Evolutionary conservation across 2,797 vertebrate species (phyloP), one percentile per base, ranked within the genome.

Genomic region (Spinus pinus): DNA sequence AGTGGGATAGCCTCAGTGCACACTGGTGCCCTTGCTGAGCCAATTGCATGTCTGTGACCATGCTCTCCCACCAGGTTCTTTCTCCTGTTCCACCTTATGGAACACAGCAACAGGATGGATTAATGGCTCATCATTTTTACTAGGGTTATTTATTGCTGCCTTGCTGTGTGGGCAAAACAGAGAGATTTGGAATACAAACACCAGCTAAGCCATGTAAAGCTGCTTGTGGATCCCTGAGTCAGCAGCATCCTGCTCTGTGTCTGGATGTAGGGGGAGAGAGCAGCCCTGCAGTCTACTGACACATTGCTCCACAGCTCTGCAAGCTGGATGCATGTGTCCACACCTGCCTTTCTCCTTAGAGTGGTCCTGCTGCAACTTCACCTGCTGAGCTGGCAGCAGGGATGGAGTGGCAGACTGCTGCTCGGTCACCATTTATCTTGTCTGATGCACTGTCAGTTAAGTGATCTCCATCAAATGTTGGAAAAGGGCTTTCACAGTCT

Each of bases 121-220:
- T 90, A 57, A 57, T 60, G 57, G 44, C 35, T 91, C 57, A 75
- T 77, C 56, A 27, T 41, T 89, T 86, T 77, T 60, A 41, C 66
- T 60, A 5, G 10, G 22, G 46, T 47, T 69, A 70, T 86, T 87
- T 91, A 62, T 72, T 87, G 56, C 44, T 0, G 39, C 17, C 41
- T 80, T 75, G 81, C 89, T 92, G 78, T 47, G n/a, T 80, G 35
- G 66, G 84, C 74, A 77, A 93, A 93, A 86, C 35, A 79, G 24
- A 31, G 61, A 81, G 92, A 81, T 93, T 95, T 86, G 72, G 58
- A 79, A 42, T 41, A 79, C 62, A 88, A 95, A 86, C 18, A 12
- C 44, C 44, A 20, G 23, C 42, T 90, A 92, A 95, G 62, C 92
- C 12, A 9, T 31, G n/a, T 61, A 77, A 79, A 83, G 53, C 53